phyloP scores from a whole-genome alignment of 2,113 vertebrate species.

The Martes martes region DNA sequence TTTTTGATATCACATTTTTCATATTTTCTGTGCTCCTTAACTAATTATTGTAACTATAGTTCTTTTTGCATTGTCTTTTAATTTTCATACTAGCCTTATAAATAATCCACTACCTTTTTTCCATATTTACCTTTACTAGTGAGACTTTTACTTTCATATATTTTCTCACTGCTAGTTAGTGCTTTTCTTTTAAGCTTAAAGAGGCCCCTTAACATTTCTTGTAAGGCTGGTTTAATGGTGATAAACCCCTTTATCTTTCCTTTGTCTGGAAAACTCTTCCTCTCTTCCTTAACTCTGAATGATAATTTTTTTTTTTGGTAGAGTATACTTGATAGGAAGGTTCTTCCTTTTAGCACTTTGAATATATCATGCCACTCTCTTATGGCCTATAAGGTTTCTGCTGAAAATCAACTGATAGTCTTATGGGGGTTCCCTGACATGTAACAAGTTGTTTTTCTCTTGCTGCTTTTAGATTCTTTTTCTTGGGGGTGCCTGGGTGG shows the following conservation, averaged over 20 bases:
- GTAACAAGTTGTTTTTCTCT: neutral
- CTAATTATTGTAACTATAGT: neutral
- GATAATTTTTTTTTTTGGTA: neutral
- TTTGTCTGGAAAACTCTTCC: neutral
- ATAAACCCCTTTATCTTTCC: neutral
- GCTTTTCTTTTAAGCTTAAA: neutral
- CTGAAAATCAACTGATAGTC: neutral
- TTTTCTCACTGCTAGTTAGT: neutral
- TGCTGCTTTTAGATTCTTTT: neutral
- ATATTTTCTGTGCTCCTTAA: neutral
- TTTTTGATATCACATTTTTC: neutral
- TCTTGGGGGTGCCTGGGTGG: no score
- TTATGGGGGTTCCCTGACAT: neutral
- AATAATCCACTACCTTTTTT: no score
- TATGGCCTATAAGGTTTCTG: neutral
- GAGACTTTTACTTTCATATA: neutral
- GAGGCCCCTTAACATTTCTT: neutral
- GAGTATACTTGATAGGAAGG: neutral
- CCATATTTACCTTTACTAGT: no score
- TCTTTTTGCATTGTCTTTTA: neutral
- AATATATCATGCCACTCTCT: neutral
- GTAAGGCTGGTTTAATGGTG: neutral
- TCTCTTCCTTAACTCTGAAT: neutral
- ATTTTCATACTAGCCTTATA: no score
- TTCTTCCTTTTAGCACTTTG: neutral